phyloP scores from a whole-genome alignment of 2,113 vertebrate species.

The Himantopus leucocephalus region DNA sequence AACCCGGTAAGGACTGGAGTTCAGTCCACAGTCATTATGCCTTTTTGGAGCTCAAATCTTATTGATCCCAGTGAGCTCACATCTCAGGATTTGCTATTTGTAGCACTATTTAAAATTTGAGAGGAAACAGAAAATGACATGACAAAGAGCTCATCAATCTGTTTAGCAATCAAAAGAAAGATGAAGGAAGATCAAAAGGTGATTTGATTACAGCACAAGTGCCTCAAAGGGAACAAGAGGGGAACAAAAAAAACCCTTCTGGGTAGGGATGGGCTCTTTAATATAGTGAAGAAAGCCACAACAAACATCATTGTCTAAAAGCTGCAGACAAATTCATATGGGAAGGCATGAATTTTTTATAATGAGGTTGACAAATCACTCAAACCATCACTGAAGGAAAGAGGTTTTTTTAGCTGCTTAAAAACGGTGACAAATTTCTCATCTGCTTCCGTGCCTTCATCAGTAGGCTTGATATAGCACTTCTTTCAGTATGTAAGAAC shows the following conservation, averaged over 20 bases:
- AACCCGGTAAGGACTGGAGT: not conserved
- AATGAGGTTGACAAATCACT: not conserved
- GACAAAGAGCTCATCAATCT: not conserved
- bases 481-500: not conserved
- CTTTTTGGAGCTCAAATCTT: not conserved
- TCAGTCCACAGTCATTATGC: not conserved
- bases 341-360: slow-evolving; percentile 28
- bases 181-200: slow-evolving; percentile 13
- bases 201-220: not conserved
- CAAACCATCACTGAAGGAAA: not conserved
- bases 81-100: not conserved
- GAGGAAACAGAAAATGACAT: not conserved
- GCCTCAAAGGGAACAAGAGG: not conserved
- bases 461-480: not conserved
- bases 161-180: not conserved
- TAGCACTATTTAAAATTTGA: not conserved
- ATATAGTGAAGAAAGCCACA: not conserved
- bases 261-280: not conserved
- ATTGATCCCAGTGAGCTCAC: not conserved
- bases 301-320: not conserved
- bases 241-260: not conserved
- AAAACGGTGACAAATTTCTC: not conserved
- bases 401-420: not conserved
- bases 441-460: not conserved
- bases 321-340: not conserved